phyloP scores from a whole-genome alignment of 1,140 invertebrate genomes.

The Lasioglossum albipes region DNA sequence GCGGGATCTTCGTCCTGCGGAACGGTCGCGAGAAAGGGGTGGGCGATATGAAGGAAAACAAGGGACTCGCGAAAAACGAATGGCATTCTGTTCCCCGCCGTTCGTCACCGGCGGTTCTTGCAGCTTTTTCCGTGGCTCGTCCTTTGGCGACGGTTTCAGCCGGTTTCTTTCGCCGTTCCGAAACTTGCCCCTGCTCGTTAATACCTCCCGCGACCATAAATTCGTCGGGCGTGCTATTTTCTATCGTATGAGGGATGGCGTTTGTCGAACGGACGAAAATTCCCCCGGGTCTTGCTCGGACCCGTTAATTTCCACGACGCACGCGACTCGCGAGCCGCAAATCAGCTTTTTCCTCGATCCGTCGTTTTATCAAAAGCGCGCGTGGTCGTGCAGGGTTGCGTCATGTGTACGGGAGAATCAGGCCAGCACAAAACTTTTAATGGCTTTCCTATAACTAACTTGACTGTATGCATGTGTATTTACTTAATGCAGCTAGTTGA shows the following conservation, averaged over 20 bases:
- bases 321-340: neutral
- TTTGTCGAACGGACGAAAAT: neutral
- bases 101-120: neutral
- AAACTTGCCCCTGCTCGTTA: slow-evolving; percentile 31
- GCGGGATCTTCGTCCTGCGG: too few species aligned
- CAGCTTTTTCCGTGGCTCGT: neutral
- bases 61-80: neutral
- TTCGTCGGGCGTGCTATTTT: slow-evolving; percentile 2
- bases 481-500: too few species aligned
- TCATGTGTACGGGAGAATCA: too few species aligned
- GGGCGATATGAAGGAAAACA: neutral
- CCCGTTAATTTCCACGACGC: slow-evolving; percentile 4
- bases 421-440: too few species aligned
- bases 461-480: too few species aligned
- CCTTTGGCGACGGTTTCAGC: slow-evolving; percentile 1
- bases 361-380: too few species aligned
- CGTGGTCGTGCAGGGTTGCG: too few species aligned
- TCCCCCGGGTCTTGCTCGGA: neutral
- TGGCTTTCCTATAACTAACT: too few species aligned
- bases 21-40: too few species aligned
- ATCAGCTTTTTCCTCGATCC: too few species aligned
- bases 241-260: neutral
- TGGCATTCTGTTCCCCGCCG: slow-evolving; percentile 13
- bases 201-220: slow-evolving; percentile 20
- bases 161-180: slow-evolving; percentile 15